Evolutionary conservation across 1,140 invertebrate species (phyloP).

Genomic region (Drosophila ogumai): DNA sequence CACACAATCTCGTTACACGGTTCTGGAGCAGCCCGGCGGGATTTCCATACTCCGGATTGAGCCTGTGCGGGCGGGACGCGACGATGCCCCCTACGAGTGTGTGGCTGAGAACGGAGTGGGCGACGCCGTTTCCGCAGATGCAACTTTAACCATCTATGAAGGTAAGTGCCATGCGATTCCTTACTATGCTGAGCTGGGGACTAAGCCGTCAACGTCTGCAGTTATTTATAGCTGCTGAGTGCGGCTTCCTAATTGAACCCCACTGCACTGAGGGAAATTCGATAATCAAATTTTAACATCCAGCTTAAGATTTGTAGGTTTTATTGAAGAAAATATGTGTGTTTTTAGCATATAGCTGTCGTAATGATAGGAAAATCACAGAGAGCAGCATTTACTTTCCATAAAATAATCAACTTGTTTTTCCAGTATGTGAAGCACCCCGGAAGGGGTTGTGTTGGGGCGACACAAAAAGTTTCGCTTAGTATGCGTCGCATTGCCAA

Average conservation of each 20-base stretch:
- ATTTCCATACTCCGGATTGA: constrained; percentile 96
- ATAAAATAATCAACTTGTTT: constrained; percentile 21
- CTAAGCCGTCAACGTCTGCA: constrained; percentile 37
- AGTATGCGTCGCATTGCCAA: constrained; percentile 74
- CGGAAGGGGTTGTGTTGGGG: constrained; percentile 16
- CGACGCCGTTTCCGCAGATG: constrained; percentile 95
- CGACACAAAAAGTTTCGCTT: constrained; percentile 68
- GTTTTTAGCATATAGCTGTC: no score
- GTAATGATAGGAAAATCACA: background rate
- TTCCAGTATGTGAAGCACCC: constrained; percentile 13
- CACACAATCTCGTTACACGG: constrained; percentile 90
- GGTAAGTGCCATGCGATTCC: constrained; percentile 86
- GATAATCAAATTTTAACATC: background rate
- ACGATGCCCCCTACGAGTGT: constrained; percentile 97
- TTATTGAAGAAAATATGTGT: background rate
- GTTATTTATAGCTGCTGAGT: constrained; percentile 42
- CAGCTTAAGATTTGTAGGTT: background rate
- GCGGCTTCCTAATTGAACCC: constrained; percentile 48
- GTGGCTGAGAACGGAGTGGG: constrained; percentile 98
- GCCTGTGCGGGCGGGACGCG: constrained; percentile 92
- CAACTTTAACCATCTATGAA: constrained; percentile 94
- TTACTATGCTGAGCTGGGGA: constrained; percentile 9
- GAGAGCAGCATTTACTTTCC: background rate
- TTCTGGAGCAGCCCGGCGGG: constrained; percentile 86
- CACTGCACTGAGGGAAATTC: constrained; percentile 26